Conservation (phyloP, 2,888 invertebrate species). For the Rhingia rostrata region DNA sequence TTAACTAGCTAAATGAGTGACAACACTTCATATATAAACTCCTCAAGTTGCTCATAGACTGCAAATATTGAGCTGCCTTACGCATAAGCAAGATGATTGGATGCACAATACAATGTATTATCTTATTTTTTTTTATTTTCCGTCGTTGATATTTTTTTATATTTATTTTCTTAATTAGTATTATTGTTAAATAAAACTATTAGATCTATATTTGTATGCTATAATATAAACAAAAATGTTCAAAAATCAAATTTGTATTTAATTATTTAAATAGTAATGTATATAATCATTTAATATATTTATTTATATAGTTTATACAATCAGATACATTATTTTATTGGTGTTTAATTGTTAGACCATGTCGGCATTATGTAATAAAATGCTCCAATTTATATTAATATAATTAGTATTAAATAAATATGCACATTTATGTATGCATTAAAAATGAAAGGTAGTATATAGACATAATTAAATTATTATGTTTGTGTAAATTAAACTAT, state of each 20-base stretch:
- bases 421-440: neutral
- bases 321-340: slow-evolving; percentile 31
- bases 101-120: slow-evolving; percentile 11
- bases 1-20: neutral
- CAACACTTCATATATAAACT: slow-evolving; percentile 14
- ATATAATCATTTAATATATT: slow-evolving; percentile 24
- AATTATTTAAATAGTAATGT: slow-evolving; percentile 28
- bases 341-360: neutral
- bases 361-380: slow-evolving; percentile 31
- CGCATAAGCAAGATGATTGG: neutral
- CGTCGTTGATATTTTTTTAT: neutral
- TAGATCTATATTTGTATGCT: slow-evolving; percentile 18
- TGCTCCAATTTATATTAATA: slow-evolving; percentile 29
- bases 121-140: slow-evolving; percentile 20
- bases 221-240: slow-evolving; percentile 50
- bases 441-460: neutral
- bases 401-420: slow-evolving; percentile 34
- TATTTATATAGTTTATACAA: slow-evolving; percentile 43
- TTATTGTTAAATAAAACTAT: slow-evolving; percentile 28
- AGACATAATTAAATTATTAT: slow-evolving; percentile 1
- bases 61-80: slow-evolving; percentile 53
- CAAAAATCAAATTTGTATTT: slow-evolving; percentile 47
- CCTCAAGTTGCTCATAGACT: slow-evolving; percentile 3
- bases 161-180: slow-evolving; percentile 14
- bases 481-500: slow-evolving; percentile 37